Evolutionary conservation across 37 sponge, comb jelly and placozoan species (phyloP).

Genomic region (Amphimedon queenslandica): DNA sequence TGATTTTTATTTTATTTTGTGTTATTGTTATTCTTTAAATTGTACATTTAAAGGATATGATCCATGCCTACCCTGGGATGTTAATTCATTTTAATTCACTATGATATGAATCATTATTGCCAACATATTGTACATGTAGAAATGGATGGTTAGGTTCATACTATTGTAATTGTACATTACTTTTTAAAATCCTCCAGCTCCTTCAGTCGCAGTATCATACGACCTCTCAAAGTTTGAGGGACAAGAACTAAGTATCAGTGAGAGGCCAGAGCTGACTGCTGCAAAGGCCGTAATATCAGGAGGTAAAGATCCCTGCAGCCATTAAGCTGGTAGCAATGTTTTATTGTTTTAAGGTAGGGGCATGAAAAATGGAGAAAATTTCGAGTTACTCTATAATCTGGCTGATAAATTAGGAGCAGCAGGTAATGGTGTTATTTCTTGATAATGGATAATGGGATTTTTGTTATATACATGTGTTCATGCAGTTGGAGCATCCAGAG

Average conservation of each 20-base stretch:
- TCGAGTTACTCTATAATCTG: constrained; percentile 88
- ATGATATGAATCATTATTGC: neutral
- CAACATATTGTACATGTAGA: neutral
- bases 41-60: too few relatives aligned
- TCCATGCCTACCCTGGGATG: too few relatives aligned
- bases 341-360: constrained; percentile 72
- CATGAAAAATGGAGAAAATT: constrained; percentile 98
- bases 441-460: neutral
- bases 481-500: constrained; percentile 97
- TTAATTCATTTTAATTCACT: neutral
- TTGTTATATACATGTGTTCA: neutral
- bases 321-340: too few relatives aligned
- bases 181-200: constrained; percentile 12
- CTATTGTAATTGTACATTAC: neutral
- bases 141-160: neutral
- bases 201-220: constrained; percentile 10
- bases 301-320: too few relatives aligned
- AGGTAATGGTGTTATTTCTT: constrained; percentile 33
- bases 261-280: constrained; percentile 91
- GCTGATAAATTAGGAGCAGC: constrained; percentile 97
- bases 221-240: constrained; percentile 61
- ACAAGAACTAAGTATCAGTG: constrained; percentile 84
- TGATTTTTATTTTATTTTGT: too few relatives aligned
- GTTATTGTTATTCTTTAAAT: too few relatives aligned
- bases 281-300: constrained; percentile 93